Conservation (phyloP, 2,888 invertebrate species). For the Adelphocoris suturalis region DNA sequence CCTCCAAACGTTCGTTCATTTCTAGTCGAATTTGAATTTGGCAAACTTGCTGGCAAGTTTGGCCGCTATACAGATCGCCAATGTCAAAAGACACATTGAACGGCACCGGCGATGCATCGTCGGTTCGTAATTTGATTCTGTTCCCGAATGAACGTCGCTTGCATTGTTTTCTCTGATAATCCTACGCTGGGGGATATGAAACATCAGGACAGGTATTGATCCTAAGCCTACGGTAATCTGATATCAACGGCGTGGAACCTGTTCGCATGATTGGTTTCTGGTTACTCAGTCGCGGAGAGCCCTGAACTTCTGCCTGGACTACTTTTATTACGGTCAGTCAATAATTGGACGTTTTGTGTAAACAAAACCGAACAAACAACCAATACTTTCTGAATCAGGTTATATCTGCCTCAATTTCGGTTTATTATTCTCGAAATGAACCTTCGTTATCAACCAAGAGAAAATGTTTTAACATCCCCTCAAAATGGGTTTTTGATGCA, state of each 20-base stretch:
- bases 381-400: neutral
- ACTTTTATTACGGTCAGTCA: neutral
- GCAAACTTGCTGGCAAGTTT: constrained; percentile 20
- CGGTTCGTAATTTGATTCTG: constrained; percentile 15
- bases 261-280: constrained; percentile 32
- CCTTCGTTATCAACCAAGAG: too few species aligned
- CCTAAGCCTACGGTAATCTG: neutral
- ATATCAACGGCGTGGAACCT: constrained; percentile 6
- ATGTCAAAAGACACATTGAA: neutral
- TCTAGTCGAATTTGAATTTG: neutral
- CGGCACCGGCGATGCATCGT: neutral
- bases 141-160: neutral
- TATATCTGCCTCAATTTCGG: too few species aligned
- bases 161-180: constrained; percentile 27
- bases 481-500: too few species aligned
- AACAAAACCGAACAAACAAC: neutral
- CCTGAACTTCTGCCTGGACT: neutral
- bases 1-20: neutral
- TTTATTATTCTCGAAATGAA: too few species aligned
- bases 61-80: neutral
- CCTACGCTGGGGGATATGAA: constrained; percentile 16
- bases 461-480: too few species aligned
- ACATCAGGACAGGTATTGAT: constrained; percentile 34
- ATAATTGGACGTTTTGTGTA: neutral
- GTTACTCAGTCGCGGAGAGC: neutral